Conservation (phyloP, 2,888 invertebrate genomes). For the Luperina nickerlii region DNA sequence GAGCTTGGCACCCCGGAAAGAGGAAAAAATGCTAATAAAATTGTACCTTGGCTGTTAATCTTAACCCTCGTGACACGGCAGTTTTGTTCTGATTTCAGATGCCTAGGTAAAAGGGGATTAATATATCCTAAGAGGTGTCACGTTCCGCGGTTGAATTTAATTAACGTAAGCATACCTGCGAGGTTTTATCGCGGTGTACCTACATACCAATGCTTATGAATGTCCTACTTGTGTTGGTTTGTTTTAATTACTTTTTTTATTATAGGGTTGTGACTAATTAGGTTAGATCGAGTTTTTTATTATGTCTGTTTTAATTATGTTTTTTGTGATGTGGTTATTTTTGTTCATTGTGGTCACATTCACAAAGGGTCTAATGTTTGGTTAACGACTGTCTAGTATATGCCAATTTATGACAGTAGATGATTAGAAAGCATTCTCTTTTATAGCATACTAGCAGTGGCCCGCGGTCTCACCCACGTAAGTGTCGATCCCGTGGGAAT, state of each 20-base stretch:
- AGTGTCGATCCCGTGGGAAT: too few species aligned
- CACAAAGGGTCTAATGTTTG: background rate
- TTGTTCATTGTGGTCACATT: background rate
- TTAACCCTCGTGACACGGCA: conserved; percentile 79
- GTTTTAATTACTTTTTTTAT: conserved; percentile 59
- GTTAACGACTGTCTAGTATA: background rate
- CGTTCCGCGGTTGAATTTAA: conserved; percentile 72
- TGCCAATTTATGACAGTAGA: background rate
- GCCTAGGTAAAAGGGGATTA: conserved; percentile 68
- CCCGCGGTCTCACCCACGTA: too few species aligned
- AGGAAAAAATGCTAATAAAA: conserved; percentile 89
- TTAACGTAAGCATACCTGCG: conserved; percentile 72
- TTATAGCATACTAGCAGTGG: too few species aligned
- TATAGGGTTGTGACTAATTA: conserved; percentile 24
- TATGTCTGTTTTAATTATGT: conserved; percentile 7
- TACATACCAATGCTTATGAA: conserved; percentile 59
- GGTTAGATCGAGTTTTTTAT: conserved; percentile 29
- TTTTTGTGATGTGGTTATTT: conserved; percentile 1
- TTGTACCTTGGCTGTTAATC: conserved; percentile 87
- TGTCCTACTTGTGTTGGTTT: conserved; percentile 56
- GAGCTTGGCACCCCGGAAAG: conserved; percentile 85
- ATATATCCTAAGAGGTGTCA: conserved; percentile 75
- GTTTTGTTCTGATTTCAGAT: conserved; percentile 83
- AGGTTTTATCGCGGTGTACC: conserved; percentile 65
- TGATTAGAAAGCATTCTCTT: background rate